Base-by-base conservation (phyloP, 2,888 invertebrate genomes). In the Zootermopsis nevadensis region DNA sequence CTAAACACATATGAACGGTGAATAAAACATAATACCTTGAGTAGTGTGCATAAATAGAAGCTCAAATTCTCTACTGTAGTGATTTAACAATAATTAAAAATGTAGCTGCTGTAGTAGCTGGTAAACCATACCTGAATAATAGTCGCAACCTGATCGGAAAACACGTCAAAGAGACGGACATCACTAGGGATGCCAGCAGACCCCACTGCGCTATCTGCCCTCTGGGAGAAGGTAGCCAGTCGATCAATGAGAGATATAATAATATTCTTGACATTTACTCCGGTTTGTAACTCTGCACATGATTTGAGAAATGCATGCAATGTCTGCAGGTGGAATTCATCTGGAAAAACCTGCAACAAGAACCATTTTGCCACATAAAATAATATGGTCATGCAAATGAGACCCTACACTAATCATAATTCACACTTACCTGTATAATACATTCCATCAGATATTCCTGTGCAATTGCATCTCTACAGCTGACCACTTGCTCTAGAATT, bases 381-480 rank as follows among this genome's bases (percentile, higher is more conserved):
- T 12, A 55, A 55, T 10, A 55, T n/a, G 4, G 55, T 19, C 2
- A 55, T 42, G 6, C 38, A 38, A 38, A 4, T 38, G 38, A 10
- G 38, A 38, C 4, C 38, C 38, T 38, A 38, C 38, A 38, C 6
- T 10, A 10, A 53, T 24, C n/a, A 60, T 12, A 27, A 24, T 1
- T 60, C 60, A 22, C 24, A 55, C 86, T 86, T 87, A 95, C 98
- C 93, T 99, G 99, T 89, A 99, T 99, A 84, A 99, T 97, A 88
- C 99, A 99, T 90, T 99, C 99, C 99, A 99, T 99, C 33, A 99
- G 93, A 90, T 99, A 99, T 91, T 99, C 99, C 91, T 99, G 99
- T 0, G 99, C 99, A 85, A 99, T 99, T 0, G 98, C 97, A 91
- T 99, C 99, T 85, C 97, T 91, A 88, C 99, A 99, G 89, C 98